Conservation (phyloP, 2,113 vertebrate genomes). For the Antennarius striatus region DNA sequence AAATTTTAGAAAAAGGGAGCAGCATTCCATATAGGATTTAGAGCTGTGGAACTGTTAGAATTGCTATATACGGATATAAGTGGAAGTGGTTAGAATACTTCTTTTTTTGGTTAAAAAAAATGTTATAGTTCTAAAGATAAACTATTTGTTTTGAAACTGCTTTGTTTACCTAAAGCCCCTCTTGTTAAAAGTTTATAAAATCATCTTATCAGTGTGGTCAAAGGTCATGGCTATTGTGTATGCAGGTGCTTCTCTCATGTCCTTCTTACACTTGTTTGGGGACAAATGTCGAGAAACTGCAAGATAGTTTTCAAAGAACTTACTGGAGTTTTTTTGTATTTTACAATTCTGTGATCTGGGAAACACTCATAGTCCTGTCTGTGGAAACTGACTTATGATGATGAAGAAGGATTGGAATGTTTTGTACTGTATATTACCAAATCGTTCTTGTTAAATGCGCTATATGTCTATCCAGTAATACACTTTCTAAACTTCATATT, state of each 20-base stretch:
- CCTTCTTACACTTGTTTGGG: conserved; percentile 20
- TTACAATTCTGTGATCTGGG: conserved; percentile 33
- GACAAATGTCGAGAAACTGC: conserved; percentile 29
- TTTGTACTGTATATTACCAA: conserved; percentile 36
- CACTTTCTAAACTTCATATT: conserved; percentile 63
- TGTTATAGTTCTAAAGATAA: not conserved
- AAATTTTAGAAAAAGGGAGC: conserved; percentile 18
- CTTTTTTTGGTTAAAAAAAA: not conserved
- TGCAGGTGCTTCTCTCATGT: conserved; percentile 38
- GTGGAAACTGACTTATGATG: conserved; percentile 64
- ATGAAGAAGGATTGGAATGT: conserved; percentile 40
- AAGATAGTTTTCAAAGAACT: conserved; percentile 41
- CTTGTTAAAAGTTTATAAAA: not conserved
- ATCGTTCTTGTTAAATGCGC: conserved; percentile 49
- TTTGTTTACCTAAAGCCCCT: conserved; percentile 1
- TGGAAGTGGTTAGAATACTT: conserved; percentile 13
- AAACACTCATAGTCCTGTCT: conserved; percentile 32
- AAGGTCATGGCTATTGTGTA: conserved; percentile 47
- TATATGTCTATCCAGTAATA: conserved; percentile 45
- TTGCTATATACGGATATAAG: conserved; percentile 10
- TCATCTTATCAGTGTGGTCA: conserved; percentile 23
- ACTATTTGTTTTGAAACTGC: not conserved
- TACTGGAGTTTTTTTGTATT: conserved; percentile 12
- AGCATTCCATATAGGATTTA: conserved; percentile 17
- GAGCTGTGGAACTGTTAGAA: conserved; percentile 15